Evolutionary conservation across 2,888 invertebrate genomes (phyloP).

Genomic region (Itoplectis maculator): DNA sequence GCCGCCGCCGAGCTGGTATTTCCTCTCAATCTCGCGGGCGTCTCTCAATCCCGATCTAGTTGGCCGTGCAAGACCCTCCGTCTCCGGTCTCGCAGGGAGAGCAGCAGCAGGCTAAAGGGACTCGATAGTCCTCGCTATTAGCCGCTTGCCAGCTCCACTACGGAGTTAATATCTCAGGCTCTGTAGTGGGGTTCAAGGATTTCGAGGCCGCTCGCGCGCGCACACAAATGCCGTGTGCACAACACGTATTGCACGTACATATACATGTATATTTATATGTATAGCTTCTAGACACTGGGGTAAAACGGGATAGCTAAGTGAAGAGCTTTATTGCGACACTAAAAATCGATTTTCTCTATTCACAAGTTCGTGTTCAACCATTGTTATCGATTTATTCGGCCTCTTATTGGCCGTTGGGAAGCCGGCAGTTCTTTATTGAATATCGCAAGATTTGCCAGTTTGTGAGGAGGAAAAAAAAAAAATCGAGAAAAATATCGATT

Average conservation of each 20-base stretch:
- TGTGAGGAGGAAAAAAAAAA: too few species aligned
- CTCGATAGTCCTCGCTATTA: conserved; percentile 38
- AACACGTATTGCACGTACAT: neutral
- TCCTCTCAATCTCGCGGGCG: neutral
- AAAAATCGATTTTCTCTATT: too few species aligned
- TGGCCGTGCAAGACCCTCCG: conserved; percentile 3
- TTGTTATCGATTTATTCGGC: too few species aligned
- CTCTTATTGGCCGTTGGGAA: too few species aligned
- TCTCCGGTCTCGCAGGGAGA: conserved; percentile 13
- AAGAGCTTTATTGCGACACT: too few species aligned
- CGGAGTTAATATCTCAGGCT: conserved; percentile 68
- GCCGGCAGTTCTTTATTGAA: too few species aligned
- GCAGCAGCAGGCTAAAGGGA: conserved; percentile 45
- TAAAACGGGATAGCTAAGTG: too few species aligned
- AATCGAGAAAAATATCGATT: too few species aligned
- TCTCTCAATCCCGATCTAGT: conserved; percentile 13
- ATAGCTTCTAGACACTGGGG: neutral
- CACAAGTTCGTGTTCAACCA: too few species aligned
- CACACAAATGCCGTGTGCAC: conserved; percentile 32
- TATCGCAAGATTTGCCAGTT: too few species aligned
- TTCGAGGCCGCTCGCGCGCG: conserved; percentile 64
- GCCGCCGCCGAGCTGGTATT: neutral
- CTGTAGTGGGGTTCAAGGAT: conserved; percentile 60
- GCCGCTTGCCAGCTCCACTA: conserved; percentile 65
- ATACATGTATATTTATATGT: neutral